These are phyloP conservation scores for Drosophila obscura DNA, from an alignment of 1,140 invertebrate species.

Conservation along the genomic window DNA sequence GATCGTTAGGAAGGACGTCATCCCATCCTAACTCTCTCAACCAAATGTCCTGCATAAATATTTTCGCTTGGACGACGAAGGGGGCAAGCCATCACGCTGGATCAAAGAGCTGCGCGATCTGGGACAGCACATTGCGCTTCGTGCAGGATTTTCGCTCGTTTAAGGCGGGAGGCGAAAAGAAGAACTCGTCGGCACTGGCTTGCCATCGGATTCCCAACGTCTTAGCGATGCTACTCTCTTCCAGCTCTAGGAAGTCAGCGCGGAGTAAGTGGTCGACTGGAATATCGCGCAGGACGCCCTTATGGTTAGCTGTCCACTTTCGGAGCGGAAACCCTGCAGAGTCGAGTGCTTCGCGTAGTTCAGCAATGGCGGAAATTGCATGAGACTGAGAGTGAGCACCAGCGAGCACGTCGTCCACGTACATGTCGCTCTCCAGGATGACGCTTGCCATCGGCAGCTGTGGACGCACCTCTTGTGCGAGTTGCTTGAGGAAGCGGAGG, in stretches of 20 bases:
- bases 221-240: neutral
- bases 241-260: too few relatives aligned
- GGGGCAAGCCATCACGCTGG: neutral
- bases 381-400: neutral
- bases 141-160: neutral
- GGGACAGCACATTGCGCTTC: neutral
- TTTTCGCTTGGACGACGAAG: neutral
- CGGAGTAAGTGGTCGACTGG: too few relatives aligned
- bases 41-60: neutral
- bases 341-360: too few relatives aligned
- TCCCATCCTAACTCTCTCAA: neutral
- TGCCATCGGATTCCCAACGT: neutral
- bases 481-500: neutral
- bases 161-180: neutral
- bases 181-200: constrained; percentile 1
- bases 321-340: too few relatives aligned
- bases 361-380: too few relatives aligned
- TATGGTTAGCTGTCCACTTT: too few relatives aligned
- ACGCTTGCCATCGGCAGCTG: neutral
- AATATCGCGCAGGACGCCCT: too few relatives aligned
- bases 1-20: neutral
- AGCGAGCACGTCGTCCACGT: neutral
- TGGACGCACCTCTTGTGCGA: neutral
- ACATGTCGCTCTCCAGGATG: neutral
- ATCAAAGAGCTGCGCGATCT: neutral